A percentile compares a stretch with the other conserved stretches of the same genome.
Evolutionary conservation across 2,888 invertebrate genomes (phyloP).

Genomic region (Tipula vernalis): DNA sequence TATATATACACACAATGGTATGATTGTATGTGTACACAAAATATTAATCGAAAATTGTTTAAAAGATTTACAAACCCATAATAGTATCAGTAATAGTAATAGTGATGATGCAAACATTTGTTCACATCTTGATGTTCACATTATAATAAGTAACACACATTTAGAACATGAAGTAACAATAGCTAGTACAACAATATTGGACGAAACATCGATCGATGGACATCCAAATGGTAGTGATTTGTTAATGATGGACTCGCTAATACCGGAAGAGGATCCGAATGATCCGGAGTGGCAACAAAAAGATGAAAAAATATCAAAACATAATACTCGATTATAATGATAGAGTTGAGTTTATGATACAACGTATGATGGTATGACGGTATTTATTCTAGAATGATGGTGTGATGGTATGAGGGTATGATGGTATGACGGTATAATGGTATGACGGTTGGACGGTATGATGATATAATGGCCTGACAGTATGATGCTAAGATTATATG

Average conservation of each 20-base stretch:
- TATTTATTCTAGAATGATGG: too few species aligned
- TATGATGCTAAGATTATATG: too few species aligned
- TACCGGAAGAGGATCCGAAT: conserved; percentile 69
- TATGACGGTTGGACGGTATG: too few species aligned
- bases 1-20: too few species aligned
- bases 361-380: too few species aligned
- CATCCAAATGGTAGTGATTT: background rate
- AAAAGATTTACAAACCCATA: conserved; percentile 12
- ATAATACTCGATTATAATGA: background rate
- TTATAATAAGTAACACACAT: background rate
- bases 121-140: background rate
- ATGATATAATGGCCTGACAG: too few species aligned
- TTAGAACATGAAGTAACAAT: conserved; percentile 8
- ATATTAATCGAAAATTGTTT: conserved; percentile 20
- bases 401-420: too few species aligned
- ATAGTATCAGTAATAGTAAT: background rate
- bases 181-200: background rate
- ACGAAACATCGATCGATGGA: background rate
- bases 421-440: too few species aligned
- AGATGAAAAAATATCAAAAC: background rate
- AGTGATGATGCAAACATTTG: background rate
- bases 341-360: background rate
- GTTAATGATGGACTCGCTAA: conserved; percentile 34
- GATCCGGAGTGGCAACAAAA: conserved; percentile 64
- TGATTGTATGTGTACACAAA: too few species aligned